phyloP scores from a whole-genome alignment of 2,113 vertebrate species.

The Ramphastos sulfuratus region DNA sequence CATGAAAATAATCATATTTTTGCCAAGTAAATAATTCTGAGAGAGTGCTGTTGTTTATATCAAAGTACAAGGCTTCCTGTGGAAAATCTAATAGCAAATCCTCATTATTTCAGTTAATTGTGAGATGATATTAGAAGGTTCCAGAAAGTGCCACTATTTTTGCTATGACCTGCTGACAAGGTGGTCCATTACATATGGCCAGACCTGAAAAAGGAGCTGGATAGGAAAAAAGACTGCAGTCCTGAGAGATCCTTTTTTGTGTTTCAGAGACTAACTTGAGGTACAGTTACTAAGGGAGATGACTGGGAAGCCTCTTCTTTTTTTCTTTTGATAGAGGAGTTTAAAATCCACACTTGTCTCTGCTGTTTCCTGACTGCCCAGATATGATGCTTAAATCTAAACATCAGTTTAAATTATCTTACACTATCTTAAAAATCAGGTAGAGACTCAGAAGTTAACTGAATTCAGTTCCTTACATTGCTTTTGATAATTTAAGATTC shows the following conservation, averaged over 20 bases:
- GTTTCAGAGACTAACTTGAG: neutral
- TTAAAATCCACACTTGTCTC: neutral
- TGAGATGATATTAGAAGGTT: neutral
- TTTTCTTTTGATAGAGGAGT: neutral
- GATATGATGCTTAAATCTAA: neutral
- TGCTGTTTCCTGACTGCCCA: fast-evolving
- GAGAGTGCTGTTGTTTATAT: neutral
- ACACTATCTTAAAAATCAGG: neutral
- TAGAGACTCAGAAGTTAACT: neutral
- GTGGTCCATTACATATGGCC: fast-evolving
- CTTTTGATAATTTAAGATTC: neutral
- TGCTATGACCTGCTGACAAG: neutral
- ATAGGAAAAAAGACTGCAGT: neutral
- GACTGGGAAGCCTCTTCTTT: neutral
- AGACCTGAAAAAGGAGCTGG: neutral
- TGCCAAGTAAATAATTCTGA: neutral
- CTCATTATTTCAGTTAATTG: neutral
- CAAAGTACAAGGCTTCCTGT: neutral
- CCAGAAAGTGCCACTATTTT: neutral
- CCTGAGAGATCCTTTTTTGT: neutral
- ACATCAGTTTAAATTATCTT: neutral
- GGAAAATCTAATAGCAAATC: neutral
- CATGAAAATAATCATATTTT: neutral
- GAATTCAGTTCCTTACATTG: neutral
- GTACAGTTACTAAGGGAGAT: neutral